Evolutionary conservation across 2,113 vertebrate genomes (phyloP).

Genomic region (Oriolus oriolus): DNA sequence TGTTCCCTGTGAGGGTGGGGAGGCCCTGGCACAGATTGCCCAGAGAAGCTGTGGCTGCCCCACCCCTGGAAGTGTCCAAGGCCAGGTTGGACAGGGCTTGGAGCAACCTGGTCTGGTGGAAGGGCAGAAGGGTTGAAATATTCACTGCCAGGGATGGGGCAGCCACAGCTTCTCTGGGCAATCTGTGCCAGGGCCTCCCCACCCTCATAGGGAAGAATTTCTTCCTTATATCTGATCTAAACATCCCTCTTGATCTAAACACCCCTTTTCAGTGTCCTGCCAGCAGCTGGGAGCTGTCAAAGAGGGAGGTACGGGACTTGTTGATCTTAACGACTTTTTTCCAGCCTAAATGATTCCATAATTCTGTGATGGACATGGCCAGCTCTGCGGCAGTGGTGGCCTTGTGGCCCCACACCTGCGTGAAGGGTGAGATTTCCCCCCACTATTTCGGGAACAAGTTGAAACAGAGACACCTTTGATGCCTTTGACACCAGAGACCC

Average conservation of each 20-base stretch:
- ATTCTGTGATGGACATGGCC: accelerated
- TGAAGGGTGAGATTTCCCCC: neutral
- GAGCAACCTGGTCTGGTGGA: accelerated
- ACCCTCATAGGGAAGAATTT: neutral
- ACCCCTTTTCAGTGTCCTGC: neutral
- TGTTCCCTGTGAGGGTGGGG: neutral
- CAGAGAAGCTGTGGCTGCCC: neutral
- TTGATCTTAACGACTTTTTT: neutral
- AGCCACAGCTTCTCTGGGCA: neutral
- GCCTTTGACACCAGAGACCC: neutral
- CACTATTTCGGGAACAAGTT: accelerated
- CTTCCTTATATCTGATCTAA: neutral
- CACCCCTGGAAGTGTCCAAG: neutral
- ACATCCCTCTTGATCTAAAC: neutral
- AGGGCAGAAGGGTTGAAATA: neutral
- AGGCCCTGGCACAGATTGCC: neutral
- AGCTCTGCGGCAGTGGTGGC: neutral
- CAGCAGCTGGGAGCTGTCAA: neutral
- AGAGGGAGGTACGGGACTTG: neutral
- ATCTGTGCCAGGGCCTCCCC: neutral
- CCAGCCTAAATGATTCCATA: neutral
- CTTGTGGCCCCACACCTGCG: accelerated
- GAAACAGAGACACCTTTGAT: neutral
- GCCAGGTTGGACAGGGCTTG: accelerated
- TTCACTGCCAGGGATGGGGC: neutral